Evolutionary conservation across 2,888 invertebrate genomes (phyloP).

Genomic region (Scrobipalpa costella): DNA sequence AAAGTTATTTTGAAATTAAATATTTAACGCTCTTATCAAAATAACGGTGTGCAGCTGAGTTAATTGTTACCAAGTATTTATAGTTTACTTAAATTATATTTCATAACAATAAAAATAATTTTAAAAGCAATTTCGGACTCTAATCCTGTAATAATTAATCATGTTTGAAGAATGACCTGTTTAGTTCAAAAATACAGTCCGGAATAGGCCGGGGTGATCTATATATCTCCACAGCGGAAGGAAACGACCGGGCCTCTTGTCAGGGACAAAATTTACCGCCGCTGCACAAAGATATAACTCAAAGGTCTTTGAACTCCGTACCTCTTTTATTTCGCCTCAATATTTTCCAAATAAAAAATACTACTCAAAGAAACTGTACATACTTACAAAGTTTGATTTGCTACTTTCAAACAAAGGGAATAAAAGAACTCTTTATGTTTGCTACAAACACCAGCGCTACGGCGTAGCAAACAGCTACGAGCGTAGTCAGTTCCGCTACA

Average conservation of each 20-base stretch:
- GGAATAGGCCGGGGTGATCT: neutral
- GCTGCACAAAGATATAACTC: slow-evolving; percentile 8
- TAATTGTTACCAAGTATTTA: no score
- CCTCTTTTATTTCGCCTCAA: neutral
- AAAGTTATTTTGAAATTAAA: no score
- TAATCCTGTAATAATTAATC: neutral
- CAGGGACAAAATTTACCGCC: slow-evolving; percentile 19
- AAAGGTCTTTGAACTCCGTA: slow-evolving; percentile 16
- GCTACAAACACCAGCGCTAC: neutral
- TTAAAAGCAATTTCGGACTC: neutral
- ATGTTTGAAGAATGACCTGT: neutral
- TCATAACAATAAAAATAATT: no score
- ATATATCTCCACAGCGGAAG: slow-evolving; percentile 10
- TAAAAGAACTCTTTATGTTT: neutral
- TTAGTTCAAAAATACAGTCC: neutral
- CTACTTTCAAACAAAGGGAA: slow-evolving; percentile 3
- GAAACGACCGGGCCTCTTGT: slow-evolving; percentile 16
- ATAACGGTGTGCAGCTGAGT: no score
- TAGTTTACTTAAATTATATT: no score
- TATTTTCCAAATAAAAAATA: neutral
- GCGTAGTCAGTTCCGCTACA: neutral
- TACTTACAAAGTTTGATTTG: slow-evolving; percentile 3
- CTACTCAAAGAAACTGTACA: neutral
- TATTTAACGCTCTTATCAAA: no score
- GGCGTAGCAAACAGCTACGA: slow-evolving; percentile 19